Conservation (phyloP, 2,888 invertebrate genomes). For the Dryomyza anilis region DNA sequence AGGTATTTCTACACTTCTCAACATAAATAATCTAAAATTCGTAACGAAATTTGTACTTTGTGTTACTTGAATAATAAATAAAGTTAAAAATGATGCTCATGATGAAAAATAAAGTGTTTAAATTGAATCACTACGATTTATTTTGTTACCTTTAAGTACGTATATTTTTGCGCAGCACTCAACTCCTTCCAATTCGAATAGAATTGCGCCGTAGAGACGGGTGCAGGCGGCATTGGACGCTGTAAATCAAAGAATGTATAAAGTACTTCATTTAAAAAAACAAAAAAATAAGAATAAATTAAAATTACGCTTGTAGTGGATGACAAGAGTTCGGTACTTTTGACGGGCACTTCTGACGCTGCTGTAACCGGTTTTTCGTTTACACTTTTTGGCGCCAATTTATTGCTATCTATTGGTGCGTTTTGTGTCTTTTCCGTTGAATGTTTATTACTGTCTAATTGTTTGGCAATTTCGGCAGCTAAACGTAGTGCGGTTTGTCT, state of each 20-base stretch:
- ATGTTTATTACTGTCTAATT: too few relatives aligned
- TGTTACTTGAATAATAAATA: too few relatives aligned
- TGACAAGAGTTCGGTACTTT: too few relatives aligned
- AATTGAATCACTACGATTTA: neutral
- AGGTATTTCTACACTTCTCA: too few relatives aligned
- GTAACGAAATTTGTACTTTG: too few relatives aligned
- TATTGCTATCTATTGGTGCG: constrained; percentile 8
- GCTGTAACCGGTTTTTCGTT: neutral
- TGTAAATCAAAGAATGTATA: constrained; percentile 23
- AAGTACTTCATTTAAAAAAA: too few relatives aligned
- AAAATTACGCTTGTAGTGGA: neutral
- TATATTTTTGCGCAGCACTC: constrained; percentile 49
- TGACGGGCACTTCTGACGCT: neutral
- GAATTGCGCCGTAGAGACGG: constrained; percentile 55
- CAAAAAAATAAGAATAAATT: neutral
- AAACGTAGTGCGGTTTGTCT: too few relatives aligned
- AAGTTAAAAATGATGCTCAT: too few relatives aligned
- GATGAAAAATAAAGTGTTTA: neutral
- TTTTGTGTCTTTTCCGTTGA: neutral
- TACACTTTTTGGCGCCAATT: neutral
- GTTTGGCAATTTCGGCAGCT: too few relatives aligned
- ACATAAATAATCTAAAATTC: too few relatives aligned
- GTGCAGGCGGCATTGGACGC: constrained; percentile 47
- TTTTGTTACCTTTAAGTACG: constrained; percentile 51
- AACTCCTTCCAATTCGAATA: constrained; percentile 58